A percentile compares a stretch with the other conserved stretches of the same genome.
phyloP scores from a whole-genome alignment of 2,888 invertebrate species.

The Pedicia rivosa region DNA sequence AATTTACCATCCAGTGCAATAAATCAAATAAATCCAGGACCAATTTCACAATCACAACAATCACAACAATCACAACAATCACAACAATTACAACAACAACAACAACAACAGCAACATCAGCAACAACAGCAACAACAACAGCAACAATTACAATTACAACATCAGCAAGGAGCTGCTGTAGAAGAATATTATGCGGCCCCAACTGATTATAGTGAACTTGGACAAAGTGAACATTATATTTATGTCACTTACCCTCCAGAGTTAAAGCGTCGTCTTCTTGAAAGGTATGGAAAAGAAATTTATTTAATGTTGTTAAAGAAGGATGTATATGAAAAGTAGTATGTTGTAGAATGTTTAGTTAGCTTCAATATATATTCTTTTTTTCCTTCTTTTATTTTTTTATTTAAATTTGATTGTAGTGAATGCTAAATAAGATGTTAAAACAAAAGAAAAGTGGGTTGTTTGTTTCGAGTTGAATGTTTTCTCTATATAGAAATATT shows the following conservation, averaged over 20 bases:
- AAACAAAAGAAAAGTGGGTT: not conserved
- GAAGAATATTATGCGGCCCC: slow-evolving; percentile 28
- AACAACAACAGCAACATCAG: slow-evolving; percentile 10
- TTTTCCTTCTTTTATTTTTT: no score
- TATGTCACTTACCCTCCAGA: slow-evolving; percentile 81
- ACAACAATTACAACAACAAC: not conserved
- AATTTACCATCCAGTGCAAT: not conserved
- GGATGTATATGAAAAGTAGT: not conserved
- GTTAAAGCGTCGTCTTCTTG: slow-evolving; percentile 63
- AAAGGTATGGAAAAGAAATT: slow-evolving; percentile 41
- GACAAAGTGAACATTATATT: slow-evolving; percentile 63
- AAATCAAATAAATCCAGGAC: no score
- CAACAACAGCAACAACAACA: slow-evolving; percentile 20
- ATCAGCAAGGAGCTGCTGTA: slow-evolving; percentile 13
- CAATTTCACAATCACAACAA: no score
- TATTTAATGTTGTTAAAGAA: slow-evolving; percentile 6
- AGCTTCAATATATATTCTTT: no score
- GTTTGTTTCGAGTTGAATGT: no score
- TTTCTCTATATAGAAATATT: no score
- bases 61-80: no score
- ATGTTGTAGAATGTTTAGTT: no score
- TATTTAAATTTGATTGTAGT: no score
- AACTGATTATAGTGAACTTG: slow-evolving; percentile 33
- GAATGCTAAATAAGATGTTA: no score
- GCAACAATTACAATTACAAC: slow-evolving; percentile 14